A percentile compares a stretch with the other conserved stretches of the same genome.
phyloP scores from a whole-genome alignment of 2,888 invertebrate species.

The Drosophila birchii region DNA sequence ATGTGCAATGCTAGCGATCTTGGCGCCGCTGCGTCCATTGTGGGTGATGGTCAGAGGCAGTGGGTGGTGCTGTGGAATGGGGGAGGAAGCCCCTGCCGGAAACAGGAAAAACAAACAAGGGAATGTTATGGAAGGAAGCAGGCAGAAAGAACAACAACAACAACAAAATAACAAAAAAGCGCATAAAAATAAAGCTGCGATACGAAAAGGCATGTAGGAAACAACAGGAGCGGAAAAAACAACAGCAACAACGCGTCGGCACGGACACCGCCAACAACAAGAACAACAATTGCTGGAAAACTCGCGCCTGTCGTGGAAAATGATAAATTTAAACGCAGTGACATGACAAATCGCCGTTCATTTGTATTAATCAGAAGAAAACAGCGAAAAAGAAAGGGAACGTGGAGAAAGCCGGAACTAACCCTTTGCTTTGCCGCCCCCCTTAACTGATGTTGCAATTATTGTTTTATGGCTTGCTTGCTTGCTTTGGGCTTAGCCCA shows the following conservation, averaged over 20 bases:
- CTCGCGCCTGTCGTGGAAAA: conserved; percentile 74
- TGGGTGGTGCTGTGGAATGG: conserved; percentile 8
- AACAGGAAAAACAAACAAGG: conserved; percentile 71
- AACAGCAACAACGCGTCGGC: conserved; percentile 19
- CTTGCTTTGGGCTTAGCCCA: conserved; percentile 43
- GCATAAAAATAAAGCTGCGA: conserved; percentile 48
- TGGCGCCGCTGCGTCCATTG: conserved; percentile 62
- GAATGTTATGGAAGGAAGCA: conserved; percentile 54
- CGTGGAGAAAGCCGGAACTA: conserved; percentile 20
- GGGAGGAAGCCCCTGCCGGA: conserved; percentile 55
- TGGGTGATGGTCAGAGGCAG: conserved; percentile 38
- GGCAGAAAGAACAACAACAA: conserved; percentile 6
- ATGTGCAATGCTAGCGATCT: conserved; percentile 71
- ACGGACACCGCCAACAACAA: conserved; percentile 14
- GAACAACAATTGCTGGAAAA: conserved; percentile 55
- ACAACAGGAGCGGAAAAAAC: conserved; percentile 32
- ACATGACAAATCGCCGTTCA: conserved; percentile 82
- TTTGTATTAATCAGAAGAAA: conserved; percentile 79
- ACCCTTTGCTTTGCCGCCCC: conserved; percentile 42
- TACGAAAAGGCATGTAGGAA: conserved; percentile 56
- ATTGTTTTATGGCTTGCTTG: conserved; percentile 71
- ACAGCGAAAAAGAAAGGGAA: conserved; percentile 45
- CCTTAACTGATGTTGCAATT: conserved; percentile 69
- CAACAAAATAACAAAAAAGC: conserved; percentile 17
- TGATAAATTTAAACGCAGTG: conserved; percentile 81